phyloP scores from a whole-genome alignment of 2,797 vertebrate species.

The Pseudomugil tenellus region DNA sequence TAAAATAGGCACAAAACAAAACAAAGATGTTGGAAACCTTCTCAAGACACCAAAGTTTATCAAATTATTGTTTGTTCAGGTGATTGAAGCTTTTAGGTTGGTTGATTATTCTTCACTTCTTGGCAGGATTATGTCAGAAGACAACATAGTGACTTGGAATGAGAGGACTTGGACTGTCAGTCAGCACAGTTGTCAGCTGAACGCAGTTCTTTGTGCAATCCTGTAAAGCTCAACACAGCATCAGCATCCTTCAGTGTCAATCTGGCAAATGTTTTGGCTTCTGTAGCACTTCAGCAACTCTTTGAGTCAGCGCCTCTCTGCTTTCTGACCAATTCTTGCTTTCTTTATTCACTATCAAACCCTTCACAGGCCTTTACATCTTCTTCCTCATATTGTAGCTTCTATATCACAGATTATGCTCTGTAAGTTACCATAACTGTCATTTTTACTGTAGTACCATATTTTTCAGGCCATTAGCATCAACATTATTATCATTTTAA shows the following conservation, averaged over 20 bases:
- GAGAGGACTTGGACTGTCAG: constrained; percentile 13
- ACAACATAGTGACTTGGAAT: not conserved
- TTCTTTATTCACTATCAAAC: constrained; percentile 15
- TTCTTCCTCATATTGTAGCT: not conserved
- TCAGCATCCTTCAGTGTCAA: constrained; percentile 58
- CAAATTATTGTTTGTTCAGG: not conserved
- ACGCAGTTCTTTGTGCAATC: constrained; percentile 5
- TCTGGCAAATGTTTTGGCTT: constrained; percentile 27
- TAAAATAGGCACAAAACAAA: too few relatives aligned
- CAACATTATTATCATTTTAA: not conserved
- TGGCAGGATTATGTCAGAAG: not conserved
- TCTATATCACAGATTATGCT: not conserved
- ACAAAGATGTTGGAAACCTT: too few relatives aligned
- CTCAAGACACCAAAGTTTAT: too few relatives aligned
- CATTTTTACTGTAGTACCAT: too few relatives aligned
- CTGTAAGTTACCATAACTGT: not conserved
- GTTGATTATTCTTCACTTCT: not conserved
- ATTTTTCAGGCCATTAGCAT: too few relatives aligned
- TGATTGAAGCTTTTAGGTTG: not conserved
- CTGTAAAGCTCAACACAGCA: constrained; percentile 37
- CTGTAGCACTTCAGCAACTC: constrained; percentile 25
- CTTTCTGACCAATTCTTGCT: constrained; percentile 18
- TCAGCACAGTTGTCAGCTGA: constrained; percentile 29
- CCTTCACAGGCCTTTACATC: not conserved
- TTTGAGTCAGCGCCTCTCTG: constrained; percentile 22